Percentiles rank a stretch among this genome's conserved stretches.
These are phyloP conservation scores for Neodiprion pinetum DNA, from an alignment of 1,140 invertebrate species.

Conservation along the genomic window DNA sequence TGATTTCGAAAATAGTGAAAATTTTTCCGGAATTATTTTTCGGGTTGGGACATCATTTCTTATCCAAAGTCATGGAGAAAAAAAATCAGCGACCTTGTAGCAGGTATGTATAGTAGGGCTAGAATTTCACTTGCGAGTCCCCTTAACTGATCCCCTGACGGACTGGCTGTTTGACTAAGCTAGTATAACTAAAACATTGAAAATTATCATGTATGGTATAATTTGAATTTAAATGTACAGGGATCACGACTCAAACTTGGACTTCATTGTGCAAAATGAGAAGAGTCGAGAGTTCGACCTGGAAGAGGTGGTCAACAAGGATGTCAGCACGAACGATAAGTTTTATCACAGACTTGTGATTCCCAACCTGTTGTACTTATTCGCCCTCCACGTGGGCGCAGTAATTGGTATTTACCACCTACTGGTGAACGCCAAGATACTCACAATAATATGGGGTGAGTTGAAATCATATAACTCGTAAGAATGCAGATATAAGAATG, in stretches of 20 bases:
- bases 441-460: slow-evolving; percentile 35
- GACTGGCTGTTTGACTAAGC: no score
- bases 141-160: no score
- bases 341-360: slow-evolving; percentile 22
- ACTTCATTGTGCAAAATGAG: background rate
- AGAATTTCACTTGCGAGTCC: no score
- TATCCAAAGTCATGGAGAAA: no score
- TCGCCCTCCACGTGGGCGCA: slow-evolving; percentile 25
- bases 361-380: slow-evolving; percentile 24
- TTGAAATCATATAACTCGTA: background rate
- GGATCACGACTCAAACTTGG: background rate
- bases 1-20: no score
- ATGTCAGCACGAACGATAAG: slow-evolving; percentile 18
- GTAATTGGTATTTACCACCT: slow-evolving; percentile 28
- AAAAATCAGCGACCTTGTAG: no score
- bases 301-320: slow-evolving; percentile 2
- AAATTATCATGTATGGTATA: no score
- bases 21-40: no score
- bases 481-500: no score
- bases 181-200: no score
- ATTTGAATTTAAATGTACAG: background rate
- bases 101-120: no score
- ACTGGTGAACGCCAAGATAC: slow-evolving; percentile 17
- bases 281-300: background rate
- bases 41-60: no score